Base-by-base conservation (phyloP, 1,140 invertebrate species). In the Drosophila nasuta region DNA sequence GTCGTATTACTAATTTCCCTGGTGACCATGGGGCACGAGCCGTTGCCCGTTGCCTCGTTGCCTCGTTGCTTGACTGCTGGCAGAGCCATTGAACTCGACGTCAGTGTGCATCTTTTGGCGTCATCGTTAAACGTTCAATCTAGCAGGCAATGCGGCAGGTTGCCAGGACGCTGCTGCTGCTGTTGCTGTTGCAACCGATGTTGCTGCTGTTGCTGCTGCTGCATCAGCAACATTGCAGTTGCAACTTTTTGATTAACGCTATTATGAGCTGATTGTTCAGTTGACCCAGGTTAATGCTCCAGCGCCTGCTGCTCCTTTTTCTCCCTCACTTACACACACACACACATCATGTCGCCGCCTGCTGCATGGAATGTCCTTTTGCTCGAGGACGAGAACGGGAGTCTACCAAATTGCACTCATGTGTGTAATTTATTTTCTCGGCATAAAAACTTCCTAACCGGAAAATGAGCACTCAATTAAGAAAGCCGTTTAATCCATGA, bases 1-100 rank as follows among this genome's bases (percentile, higher is more conserved):
- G 85, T 91, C 82, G 88, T 87, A 91, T 91, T 91, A 91, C 87
- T 91, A 91, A 91, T 91, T 91, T 91, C 87, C 87, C 88, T 91
- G 87, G 80, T 87, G 87, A 80, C 83, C 83, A 88, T 56, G 72
- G 72, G 49, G 58, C 60, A 64, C 52, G 59, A 63, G 59, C 45
- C 62, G 69, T 41, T 64, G 56, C 38, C 13, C 6, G 38, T 58
- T 58, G 41, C 35, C 17, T 20, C 0, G 20, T 25, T 25, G 20
- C 20, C 20, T 20, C 20, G 20, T 25, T 25, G 20, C 20, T 25
- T 25, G 20, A 25, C 20, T 3, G 17, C 38, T 41, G 54, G 33
- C 58, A 54, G 20, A 83, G 82, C 72, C 80, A 91, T 75, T 77
- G 76, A 90, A 80, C 74, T 64, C 63, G 45, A 69, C 8, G 17